A percentile compares a stretch with the other conserved stretches of the same genome.
Evolutionary conservation across 2,888 invertebrate genomes (phyloP).

Genomic region (Metallyticus violacea): DNA sequence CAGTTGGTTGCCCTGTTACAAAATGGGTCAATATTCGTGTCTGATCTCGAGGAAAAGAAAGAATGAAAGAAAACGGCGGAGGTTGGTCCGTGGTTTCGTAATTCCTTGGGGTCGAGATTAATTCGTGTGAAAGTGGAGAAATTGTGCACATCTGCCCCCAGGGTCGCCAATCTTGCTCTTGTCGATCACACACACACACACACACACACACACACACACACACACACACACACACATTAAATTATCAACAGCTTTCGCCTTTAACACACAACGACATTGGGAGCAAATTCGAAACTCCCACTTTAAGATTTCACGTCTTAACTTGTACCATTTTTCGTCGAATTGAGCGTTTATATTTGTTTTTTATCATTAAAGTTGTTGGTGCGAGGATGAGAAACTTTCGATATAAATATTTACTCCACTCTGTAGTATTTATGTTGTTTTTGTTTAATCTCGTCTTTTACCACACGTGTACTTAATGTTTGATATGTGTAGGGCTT

Average conservation of each 20-base stretch:
- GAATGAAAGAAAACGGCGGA: too few relatives aligned
- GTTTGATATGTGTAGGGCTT: too few relatives aligned
- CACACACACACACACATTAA: background rate
- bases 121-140: background rate
- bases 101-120: background rate
- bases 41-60: too few relatives aligned
- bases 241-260: background rate
- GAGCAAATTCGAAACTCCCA: background rate
- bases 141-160: background rate
- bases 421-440: too few relatives aligned
- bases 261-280: background rate
- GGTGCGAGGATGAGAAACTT: too few relatives aligned
- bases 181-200: background rate
- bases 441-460: too few relatives aligned
- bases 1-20: background rate
- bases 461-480: too few relatives aligned
- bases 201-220: background rate
- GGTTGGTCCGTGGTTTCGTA: background rate
- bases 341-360: too few relatives aligned
- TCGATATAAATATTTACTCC: too few relatives aligned
- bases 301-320: too few relatives aligned
- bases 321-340: too few relatives aligned
- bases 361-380: too few relatives aligned
- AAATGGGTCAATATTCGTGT: background rate
- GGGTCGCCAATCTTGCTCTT: background rate